Percentiles rank a stretch among this genome's conserved stretches.
These are phyloP conservation scores for Plecotus auritus DNA, from an alignment of 2,113 vertebrate species.

Conservation along the genomic window DNA sequence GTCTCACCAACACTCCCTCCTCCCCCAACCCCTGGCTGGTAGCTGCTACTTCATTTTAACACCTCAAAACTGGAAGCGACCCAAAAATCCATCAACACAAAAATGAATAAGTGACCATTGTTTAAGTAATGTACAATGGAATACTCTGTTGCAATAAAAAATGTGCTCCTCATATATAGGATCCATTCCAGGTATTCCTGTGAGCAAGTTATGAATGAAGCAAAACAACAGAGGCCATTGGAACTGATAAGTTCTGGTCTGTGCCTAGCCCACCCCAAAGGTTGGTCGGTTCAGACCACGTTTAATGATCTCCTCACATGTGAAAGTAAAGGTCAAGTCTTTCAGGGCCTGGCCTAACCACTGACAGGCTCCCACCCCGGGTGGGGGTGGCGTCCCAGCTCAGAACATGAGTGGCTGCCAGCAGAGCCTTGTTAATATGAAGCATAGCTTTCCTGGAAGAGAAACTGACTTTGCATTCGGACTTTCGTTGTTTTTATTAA, in stretches of 20 bases:
- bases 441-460: not conserved
- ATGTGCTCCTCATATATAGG: not conserved
- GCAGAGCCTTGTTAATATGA: not conserved
- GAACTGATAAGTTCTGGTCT: not conserved
- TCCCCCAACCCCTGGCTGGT: not conserved
- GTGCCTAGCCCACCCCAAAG: not conserved
- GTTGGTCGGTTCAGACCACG: not conserved
- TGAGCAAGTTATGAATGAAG: not conserved
- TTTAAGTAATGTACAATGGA: not conserved
- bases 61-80: not conserved
- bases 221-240: not conserved
- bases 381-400: not conserved
- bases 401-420: not conserved
- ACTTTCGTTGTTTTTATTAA: slow-evolving; percentile 35
- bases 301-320: not conserved
- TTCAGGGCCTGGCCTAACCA: not conserved
- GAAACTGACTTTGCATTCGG: not conserved
- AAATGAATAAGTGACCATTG: not conserved
- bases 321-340: not conserved
- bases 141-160: not conserved
- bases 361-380: not conserved
- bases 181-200: not conserved
- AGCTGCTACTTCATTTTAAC: not conserved
- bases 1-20: too few species aligned
- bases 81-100: not conserved